phyloP scores from a whole-genome alignment of 2,888 invertebrate genomes.

The Gortyna flavago region DNA sequence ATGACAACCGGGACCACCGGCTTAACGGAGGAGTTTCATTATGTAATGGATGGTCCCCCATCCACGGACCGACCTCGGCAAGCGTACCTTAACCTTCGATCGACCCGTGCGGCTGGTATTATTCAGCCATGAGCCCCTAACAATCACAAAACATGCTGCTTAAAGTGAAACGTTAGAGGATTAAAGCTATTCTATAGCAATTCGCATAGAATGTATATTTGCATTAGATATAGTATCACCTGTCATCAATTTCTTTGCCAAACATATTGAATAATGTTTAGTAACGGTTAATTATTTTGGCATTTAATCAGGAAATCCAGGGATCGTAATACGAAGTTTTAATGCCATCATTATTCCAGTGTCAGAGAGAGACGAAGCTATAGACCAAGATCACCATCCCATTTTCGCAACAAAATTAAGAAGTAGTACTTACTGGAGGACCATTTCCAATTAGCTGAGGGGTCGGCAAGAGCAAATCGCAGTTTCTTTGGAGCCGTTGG shows the following conservation, averaged over 20 bases:
- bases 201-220: no score
- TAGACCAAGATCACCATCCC: not conserved
- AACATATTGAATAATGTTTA: not conserved
- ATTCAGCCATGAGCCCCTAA: no score
- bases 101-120: no score
- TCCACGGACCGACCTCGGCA: no score
- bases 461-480: conserved; percentile 75
- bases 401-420: not conserved
- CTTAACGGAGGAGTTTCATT: no score
- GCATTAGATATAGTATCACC: not conserved
- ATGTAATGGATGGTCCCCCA: no score
- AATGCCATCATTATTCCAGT: not conserved
- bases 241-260: not conserved
- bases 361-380: not conserved
- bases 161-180: no score
- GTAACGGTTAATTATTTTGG: not conserved
- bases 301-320: not conserved
- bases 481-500: conserved; percentile 76
- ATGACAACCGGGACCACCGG: no score
- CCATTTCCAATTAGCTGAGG: conserved; percentile 80
- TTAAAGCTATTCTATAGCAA: no score
- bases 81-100: no score
- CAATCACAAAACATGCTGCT: no score
- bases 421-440: conserved; percentile 76
- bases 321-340: not conserved